These are phyloP conservation scores for Napeogenes sylphis DNA, from an alignment of 2,888 invertebrate species.

Conservation along the genomic window DNA sequence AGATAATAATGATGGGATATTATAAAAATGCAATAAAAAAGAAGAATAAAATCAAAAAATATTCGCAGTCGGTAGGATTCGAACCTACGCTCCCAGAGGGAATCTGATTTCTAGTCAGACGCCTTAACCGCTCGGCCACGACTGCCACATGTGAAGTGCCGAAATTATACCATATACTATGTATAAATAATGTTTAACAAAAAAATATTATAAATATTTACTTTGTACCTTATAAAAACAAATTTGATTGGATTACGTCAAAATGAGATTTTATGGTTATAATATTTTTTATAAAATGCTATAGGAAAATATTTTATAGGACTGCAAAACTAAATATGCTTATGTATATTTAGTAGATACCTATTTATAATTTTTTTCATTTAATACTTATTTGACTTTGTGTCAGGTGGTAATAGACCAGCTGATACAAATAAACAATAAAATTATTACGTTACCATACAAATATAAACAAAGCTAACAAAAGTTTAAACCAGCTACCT, in stretches of 20 bases:
- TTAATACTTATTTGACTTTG: too few species aligned
- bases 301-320: too few species aligned
- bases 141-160: conserved; percentile 68
- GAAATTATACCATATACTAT: not conserved
- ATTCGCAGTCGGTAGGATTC: conserved; percentile 90
- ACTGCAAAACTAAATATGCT: too few species aligned
- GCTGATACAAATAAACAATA: not conserved
- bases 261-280: too few species aligned
- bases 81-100: conserved; percentile 94
- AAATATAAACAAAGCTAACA: not conserved
- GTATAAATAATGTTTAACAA: not conserved
- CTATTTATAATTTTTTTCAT: too few species aligned
- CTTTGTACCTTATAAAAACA: too few species aligned
- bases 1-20: conserved; percentile 17
- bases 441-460: not conserved
- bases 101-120: conserved; percentile 94
- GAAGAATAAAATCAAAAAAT: not conserved
- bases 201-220: not conserved
- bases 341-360: too few species aligned
- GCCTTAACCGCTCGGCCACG: conserved; percentile 93
- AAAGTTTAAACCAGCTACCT: not conserved
- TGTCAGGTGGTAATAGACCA: too few species aligned
- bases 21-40: not conserved
- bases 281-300: too few species aligned
- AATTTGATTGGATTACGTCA: too few species aligned